phyloP scores from a whole-genome alignment of 2,797 vertebrate species.

The Neosilurus mollespiculum region DNA sequence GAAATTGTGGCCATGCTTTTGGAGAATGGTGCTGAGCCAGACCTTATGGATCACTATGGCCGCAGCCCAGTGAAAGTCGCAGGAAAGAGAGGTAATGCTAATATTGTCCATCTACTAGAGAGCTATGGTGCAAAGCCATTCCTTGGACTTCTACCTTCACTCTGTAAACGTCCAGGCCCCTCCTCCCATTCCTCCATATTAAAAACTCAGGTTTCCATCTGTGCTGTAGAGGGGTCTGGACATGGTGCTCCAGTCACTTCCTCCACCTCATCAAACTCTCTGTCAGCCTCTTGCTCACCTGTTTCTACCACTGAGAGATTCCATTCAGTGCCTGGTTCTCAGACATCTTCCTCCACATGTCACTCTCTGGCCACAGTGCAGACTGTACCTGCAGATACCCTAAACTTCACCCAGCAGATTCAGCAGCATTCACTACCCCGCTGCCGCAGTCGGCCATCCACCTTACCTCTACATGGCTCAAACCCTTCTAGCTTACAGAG shows the following conservation, averaged over 20 bases:
- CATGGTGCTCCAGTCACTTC: slow-evolving; percentile 52
- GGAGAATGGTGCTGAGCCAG: slow-evolving; percentile 73
- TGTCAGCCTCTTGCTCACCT: slow-evolving; percentile 71
- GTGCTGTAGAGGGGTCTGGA: slow-evolving; percentile 45
- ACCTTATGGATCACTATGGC: slow-evolving; percentile 74
- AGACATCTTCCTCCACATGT: slow-evolving; percentile 72
- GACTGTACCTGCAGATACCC: slow-evolving; percentile 76
- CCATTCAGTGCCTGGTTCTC: slow-evolving; percentile 75
- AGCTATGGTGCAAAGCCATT: slow-evolving; percentile 73
- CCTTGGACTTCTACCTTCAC: slow-evolving; percentile 59
- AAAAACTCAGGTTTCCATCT: slow-evolving; percentile 57
- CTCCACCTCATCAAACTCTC: slow-evolving; percentile 64
- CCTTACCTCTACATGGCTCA: slow-evolving; percentile 67
- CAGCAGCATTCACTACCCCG: slow-evolving; percentile 80
- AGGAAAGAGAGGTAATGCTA: slow-evolving; percentile 69
- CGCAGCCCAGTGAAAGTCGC: slow-evolving; percentile 78
- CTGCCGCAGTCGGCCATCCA: slow-evolving; percentile 73
- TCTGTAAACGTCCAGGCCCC: slow-evolving; percentile 52
- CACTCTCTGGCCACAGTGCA: slow-evolving; percentile 77
- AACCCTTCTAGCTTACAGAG: slow-evolving; percentile 64
- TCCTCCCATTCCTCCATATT: slow-evolving; percentile 58
- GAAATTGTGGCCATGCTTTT: slow-evolving; percentile 75
- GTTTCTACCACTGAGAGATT: slow-evolving; percentile 73
- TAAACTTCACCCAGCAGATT: slow-evolving; percentile 79
- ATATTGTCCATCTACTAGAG: slow-evolving; percentile 75